Evolutionary conservation across 2,113 vertebrate species (phyloP).

Genomic region (Seriola aureovittata): DNA sequence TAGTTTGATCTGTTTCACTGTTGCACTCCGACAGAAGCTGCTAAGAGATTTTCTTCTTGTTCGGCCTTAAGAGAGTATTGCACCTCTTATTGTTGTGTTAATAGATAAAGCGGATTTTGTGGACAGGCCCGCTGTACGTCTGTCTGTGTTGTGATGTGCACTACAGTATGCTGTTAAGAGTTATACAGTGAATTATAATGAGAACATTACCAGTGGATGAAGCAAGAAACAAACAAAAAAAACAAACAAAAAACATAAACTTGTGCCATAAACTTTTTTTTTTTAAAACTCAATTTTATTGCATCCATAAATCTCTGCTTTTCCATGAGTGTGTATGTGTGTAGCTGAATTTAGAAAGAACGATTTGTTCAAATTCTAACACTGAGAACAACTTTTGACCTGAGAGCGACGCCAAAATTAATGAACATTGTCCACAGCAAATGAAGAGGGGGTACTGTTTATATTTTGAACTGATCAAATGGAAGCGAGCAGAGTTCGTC

Average conservation of each 20-base stretch:
- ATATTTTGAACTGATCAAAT: slow-evolving; percentile 31
- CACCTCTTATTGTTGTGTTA: neutral
- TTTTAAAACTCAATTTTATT: neutral
- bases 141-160: neutral
- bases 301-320: neutral
- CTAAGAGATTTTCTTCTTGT: neutral
- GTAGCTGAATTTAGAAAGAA: neutral
- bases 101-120: neutral
- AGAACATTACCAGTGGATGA: neutral
- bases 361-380: neutral
- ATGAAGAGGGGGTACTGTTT: slow-evolving; percentile 1
- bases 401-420: neutral
- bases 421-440: neutral
- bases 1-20: slow-evolving; percentile 34
- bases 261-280: no score
- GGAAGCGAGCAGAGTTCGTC: neutral
- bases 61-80: neutral
- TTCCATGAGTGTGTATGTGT: neutral
- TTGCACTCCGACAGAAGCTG: neutral
- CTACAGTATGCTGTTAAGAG: neutral
- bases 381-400: neutral
- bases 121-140: neutral
- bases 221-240: neutral
- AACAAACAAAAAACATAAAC: no score
- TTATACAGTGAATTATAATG: neutral